phyloP scores from a whole-genome alignment of 2,888 invertebrate genomes.

The Xiphydria camelus region DNA sequence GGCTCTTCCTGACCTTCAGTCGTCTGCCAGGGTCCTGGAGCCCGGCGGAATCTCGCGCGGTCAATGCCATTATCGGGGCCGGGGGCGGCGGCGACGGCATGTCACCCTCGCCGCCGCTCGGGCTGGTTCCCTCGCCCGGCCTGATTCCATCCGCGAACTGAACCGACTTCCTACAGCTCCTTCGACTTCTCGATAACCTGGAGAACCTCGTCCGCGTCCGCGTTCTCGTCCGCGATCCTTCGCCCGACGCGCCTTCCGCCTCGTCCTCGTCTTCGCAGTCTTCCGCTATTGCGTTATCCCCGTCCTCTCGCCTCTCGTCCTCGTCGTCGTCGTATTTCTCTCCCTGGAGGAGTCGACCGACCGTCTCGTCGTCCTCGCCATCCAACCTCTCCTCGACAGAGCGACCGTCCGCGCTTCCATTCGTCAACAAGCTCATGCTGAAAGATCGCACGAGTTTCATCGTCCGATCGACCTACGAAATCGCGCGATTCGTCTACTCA shows the following conservation, averaged over 20 bases:
- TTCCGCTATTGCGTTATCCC: constrained; percentile 22
- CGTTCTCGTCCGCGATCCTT: constrained; percentile 21
- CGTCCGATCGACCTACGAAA: constrained; percentile 7
- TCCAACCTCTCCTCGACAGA: too few species aligned
- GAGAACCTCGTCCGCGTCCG: constrained; percentile 17
- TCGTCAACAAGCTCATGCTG: constrained; percentile 40
- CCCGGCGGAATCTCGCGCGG: background rate
- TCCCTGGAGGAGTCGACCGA: too few species aligned
- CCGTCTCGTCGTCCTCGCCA: too few species aligned
- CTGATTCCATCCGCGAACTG: constrained; percentile 66
- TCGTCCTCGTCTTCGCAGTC: constrained; percentile 20
- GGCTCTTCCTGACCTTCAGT: constrained; percentile 51
- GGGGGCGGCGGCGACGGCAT: constrained; percentile 66
- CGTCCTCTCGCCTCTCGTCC: constrained; percentile 17
- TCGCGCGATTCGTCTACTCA: constrained; percentile 38
- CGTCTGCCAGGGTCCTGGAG: constrained; percentile 37
- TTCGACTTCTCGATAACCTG: constrained; percentile 13
- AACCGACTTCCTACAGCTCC: constrained; percentile 57
- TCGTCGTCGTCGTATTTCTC: too few species aligned
- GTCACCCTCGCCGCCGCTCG: constrained; percentile 64
- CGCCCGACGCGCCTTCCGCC: constrained; percentile 13
- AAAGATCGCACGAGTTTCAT: constrained; percentile 15
- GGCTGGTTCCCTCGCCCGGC: constrained; percentile 65
- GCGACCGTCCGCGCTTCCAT: constrained; percentile 40
- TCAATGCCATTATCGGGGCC: constrained; percentile 21